Evolutionary conservation across 2,113 vertebrate genomes (phyloP).

Genomic region (Mesitornis unicolor): DNA sequence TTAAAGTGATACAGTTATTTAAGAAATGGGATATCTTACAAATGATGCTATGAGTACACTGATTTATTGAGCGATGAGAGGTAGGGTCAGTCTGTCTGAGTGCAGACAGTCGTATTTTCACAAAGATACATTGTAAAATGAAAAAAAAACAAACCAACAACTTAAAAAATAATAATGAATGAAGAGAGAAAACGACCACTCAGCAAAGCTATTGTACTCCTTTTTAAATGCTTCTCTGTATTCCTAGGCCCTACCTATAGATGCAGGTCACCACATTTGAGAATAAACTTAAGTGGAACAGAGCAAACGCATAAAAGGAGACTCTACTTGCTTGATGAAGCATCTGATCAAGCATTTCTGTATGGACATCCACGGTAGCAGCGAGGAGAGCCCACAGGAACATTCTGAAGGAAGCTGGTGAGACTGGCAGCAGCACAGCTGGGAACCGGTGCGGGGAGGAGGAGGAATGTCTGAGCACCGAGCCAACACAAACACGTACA

Average conservation of each 20-base stretch:
- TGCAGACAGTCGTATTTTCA: neutral
- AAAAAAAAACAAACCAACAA: neutral
- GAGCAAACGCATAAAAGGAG: neutral
- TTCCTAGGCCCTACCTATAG: neutral
- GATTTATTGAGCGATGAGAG: neutral
- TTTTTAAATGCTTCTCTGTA: neutral
- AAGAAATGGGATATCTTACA: constrained; percentile 8
- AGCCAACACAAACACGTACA: neutral
- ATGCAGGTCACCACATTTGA: neutral
- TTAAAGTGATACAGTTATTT: neutral
- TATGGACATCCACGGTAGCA: neutral
- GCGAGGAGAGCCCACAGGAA: neutral
- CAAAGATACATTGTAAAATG: neutral
- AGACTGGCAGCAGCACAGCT: neutral
- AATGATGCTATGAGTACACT: neutral
- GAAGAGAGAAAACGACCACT: neutral
- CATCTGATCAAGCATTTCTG: neutral
- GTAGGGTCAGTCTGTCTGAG: neutral
- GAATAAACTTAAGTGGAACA: neutral
- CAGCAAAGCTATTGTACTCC: neutral
- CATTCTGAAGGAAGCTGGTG: neutral
- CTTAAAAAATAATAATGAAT: neutral
- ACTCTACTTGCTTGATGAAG: neutral
- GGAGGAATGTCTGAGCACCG: constrained; percentile 23
- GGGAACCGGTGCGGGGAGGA: neutral